A percentile compares a stretch with the other conserved stretches of the same genome.
phyloP scores from a whole-genome alignment of 2,888 invertebrate genomes.

The Macaria notata region DNA sequence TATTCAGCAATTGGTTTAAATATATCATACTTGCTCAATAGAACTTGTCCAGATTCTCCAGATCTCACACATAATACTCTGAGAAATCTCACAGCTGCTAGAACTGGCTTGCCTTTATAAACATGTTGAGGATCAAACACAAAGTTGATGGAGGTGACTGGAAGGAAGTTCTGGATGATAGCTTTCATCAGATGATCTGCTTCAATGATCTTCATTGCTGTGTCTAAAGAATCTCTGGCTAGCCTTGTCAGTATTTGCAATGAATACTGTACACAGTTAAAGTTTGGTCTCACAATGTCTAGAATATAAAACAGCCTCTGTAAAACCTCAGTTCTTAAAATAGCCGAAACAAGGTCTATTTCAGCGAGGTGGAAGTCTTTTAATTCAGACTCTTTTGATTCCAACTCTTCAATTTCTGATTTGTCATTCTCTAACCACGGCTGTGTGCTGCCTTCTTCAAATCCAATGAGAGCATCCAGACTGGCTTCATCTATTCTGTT shows the following conservation, averaged over 20 bases:
- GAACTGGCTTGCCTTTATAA: slow-evolving; percentile 85
- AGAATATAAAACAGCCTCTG: slow-evolving; percentile 90
- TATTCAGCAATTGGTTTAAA: slow-evolving; percentile 80
- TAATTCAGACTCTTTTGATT: slow-evolving; percentile 82
- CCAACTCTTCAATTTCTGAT: slow-evolving; percentile 79
- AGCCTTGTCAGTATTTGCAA: slow-evolving; percentile 91
- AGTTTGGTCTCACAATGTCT: slow-evolving; percentile 85
- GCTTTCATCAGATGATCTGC: slow-evolving; percentile 85
- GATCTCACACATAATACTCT: slow-evolving; percentile 86
- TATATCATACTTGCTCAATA: slow-evolving; percentile 80
- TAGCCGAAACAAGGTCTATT: slow-evolving; percentile 89
- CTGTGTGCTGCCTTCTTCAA: slow-evolving; percentile 84
- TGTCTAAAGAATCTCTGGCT: slow-evolving; percentile 88
- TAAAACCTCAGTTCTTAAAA: slow-evolving; percentile 88
- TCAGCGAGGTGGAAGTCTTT: slow-evolving; percentile 94
- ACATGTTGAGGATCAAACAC: slow-evolving; percentile 66
- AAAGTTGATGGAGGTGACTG: slow-evolving; percentile 62
- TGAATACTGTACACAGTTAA: slow-evolving; percentile 87
- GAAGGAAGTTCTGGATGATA: slow-evolving; percentile 83
- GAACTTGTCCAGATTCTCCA: slow-evolving; percentile 71
- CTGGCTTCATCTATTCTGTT: slow-evolving; percentile 91
- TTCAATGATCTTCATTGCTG: slow-evolving; percentile 84
- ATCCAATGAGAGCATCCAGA: slow-evolving; percentile 86
- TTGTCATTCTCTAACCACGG: slow-evolving; percentile 81
- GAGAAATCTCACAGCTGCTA: slow-evolving; percentile 87